Evolutionary conservation across 2,797 vertebrate species (phyloP).

Genomic region (Scolopax bukidnonensis): DNA sequence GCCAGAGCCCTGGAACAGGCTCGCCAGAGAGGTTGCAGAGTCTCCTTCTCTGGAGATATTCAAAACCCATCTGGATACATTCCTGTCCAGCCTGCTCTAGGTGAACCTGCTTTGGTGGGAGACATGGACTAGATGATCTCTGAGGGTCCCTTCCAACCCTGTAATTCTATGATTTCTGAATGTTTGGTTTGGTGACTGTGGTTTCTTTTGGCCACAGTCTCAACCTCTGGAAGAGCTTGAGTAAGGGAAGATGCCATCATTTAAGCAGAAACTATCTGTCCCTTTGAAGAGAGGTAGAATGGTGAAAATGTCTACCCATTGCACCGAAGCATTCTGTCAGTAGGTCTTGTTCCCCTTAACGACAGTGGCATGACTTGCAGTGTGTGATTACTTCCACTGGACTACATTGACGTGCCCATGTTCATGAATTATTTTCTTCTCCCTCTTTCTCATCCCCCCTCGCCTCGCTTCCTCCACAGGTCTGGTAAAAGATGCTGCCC

Average conservation of each 20-base stretch:
- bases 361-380: background rate
- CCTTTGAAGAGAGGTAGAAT: background rate
- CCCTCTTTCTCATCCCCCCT: background rate
- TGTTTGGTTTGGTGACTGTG: background rate
- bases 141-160: too few relatives aligned
- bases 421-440: slow-evolving; percentile 17
- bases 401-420: background rate
- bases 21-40: too few relatives aligned
- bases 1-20: too few relatives aligned
- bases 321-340: background rate
- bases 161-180: background rate
- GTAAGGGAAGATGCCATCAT: background rate
- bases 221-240: background rate
- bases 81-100: too few relatives aligned
- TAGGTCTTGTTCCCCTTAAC: background rate
- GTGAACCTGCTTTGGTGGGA: too few relatives aligned
- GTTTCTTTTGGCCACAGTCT: background rate
- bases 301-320: background rate
- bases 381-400: background rate
- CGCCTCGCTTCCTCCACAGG: slow-evolving; percentile 74
- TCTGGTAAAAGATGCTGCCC: slow-evolving; percentile 93
- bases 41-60: too few relatives aligned
- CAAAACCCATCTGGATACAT: too few relatives aligned
- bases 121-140: too few relatives aligned
- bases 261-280: background rate